Evolutionary conservation across 2,888 invertebrate species (phyloP), one percentile per base, ranked within the genome.

Genomic region (Panopea generosa): DNA sequence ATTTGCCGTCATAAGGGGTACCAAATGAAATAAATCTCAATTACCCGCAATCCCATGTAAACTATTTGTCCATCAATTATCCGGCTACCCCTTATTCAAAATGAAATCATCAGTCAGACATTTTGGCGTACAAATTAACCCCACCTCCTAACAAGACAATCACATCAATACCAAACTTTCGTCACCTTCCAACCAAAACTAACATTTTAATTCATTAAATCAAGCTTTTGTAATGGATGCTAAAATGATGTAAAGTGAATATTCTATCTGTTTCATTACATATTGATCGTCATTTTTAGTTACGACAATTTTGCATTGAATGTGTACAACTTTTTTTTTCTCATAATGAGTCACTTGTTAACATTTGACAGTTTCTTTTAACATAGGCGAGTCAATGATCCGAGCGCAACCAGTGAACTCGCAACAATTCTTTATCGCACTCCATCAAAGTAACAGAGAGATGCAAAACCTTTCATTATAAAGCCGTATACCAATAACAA

Each of bases 391-490:
- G 45, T 45, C 16, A 45, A 45, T 45, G 45, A 45, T 52, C 52
- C 24, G 52, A 47, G 33, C 22, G 16, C 33, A 14, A 71, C 57
- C 57, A 16, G 20, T n/a, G 50, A 57, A 27, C 43, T 24, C 16
- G 29, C n/a, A 40, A 63, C 71, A 56, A 57, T 71, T 63, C 71
- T 52, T 71, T 63, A 71, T 59, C 56, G n/a, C 11, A 22, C 11
- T 16, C n/a, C 57, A 71, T 52, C 63, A 43, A 43, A 47, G 24
- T 57, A 49, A 29, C 50, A 40, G 47, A 33, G 38, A 63, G 24
- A 24, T 52, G 27, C 33, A 49, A 59, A 24, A 57, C 50, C 43
- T 71, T 71, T 71, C 27, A 71, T 63, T 59, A 57, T 61, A 40
- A 40, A 43, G 27, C 50, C 67, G 59, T 67, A 49, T 52, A 67